Evolutionary conservation across 23 tunicate species (phyloP).

Genomic region (Diplosoma virens): DNA sequence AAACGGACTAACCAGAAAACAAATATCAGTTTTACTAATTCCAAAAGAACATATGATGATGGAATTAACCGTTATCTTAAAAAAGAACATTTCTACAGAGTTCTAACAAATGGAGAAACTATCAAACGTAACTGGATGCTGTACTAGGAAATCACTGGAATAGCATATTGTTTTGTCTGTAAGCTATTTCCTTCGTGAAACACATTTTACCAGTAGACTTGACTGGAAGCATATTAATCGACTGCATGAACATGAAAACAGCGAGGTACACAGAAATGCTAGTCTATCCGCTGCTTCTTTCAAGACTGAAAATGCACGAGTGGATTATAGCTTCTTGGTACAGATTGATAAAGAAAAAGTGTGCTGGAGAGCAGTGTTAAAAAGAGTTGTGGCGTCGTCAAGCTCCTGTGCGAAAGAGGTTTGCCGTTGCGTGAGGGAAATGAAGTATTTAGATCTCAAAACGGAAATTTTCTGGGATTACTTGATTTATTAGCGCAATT

Average conservation of each 20-base stretch:
- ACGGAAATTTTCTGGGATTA: constrained; percentile 15
- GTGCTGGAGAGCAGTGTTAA: too few species aligned
- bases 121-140: neutral
- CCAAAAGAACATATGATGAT: too few species aligned
- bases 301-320: too few species aligned
- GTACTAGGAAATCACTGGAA: neutral
- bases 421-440: constrained; percentile 6
- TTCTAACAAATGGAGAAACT: too few species aligned
- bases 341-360: too few species aligned
- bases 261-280: neutral
- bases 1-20: neutral
- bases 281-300: neutral
- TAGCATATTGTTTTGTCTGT: neutral
- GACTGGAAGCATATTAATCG: neutral
- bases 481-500: constrained; percentile 22
- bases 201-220: too few species aligned
- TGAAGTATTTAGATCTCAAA: constrained; percentile 26
- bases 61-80: too few species aligned
- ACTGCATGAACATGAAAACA: neutral
- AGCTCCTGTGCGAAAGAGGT: constrained; percentile 25
- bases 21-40: neutral
- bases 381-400: constrained; percentile 23
- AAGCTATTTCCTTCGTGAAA: too few species aligned
- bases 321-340: too few species aligned
- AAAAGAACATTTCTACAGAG: too few species aligned